These are phyloP conservation scores for Castor canadensis DNA, from an alignment of 2,113 vertebrate genomes.

Conservation along the genomic window DNA sequence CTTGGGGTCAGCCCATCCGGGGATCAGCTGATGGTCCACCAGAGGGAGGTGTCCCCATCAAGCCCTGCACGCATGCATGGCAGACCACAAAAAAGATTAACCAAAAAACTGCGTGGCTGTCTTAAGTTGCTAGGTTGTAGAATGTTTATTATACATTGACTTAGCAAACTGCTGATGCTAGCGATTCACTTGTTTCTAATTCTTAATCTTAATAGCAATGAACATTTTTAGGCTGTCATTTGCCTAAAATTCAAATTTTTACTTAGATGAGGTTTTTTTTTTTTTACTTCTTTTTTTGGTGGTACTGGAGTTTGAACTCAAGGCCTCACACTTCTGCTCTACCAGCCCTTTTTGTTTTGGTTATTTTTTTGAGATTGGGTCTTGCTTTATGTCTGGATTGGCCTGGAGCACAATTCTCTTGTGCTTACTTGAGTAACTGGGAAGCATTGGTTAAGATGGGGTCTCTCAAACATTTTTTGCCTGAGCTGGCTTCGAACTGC, in stretches of 20 bases:
- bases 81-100: neutral
- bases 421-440: too few relatives aligned
- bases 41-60: neutral
- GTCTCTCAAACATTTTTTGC: too few relatives aligned
- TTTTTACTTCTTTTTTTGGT: too few relatives aligned
- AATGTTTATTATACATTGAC: neutral
- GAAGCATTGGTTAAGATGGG: too few relatives aligned
- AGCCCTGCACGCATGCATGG: fast-evolving
- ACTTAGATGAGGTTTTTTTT: too few relatives aligned
- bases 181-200: neutral
- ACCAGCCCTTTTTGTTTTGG: neutral
- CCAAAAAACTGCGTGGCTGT: neutral
- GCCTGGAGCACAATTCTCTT: too few relatives aligned
- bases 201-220: neutral
- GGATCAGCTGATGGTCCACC: neutral
- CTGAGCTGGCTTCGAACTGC: neutral
- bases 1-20: neutral
- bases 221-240: neutral
- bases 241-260: neutral
- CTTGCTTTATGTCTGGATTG: too few relatives aligned
- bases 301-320: too few relatives aligned
- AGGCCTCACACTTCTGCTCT: too few relatives aligned
- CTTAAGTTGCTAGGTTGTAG: neutral
- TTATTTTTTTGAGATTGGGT: neutral
- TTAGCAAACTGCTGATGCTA: neutral